Evolutionary conservation across 2,113 vertebrate genomes (phyloP).

Genomic region (Tetrax tetrax): DNA sequence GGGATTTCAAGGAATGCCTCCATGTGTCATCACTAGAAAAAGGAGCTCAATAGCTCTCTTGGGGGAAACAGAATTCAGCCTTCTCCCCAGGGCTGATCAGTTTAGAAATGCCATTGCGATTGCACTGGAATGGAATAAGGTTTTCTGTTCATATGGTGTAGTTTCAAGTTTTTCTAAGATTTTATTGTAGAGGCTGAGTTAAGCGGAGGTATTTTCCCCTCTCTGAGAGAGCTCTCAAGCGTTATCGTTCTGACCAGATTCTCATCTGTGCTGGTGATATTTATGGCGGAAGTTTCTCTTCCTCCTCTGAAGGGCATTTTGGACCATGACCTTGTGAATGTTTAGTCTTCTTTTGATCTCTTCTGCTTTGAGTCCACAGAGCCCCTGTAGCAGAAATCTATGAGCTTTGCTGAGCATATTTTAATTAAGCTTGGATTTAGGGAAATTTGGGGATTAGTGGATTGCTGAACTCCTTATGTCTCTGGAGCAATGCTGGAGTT

Average conservation of each 20-base stretch:
- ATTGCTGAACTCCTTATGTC: neutral
- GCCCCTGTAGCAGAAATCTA: neutral
- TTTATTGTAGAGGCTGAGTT: neutral
- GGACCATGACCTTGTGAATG: neutral
- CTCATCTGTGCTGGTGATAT: neutral
- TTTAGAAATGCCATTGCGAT: neutral
- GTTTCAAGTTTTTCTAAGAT: neutral
- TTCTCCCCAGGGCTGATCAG: neutral
- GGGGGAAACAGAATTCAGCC: neutral
- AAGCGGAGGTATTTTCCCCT: neutral
- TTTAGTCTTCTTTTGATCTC: slow-evolving; percentile 29
- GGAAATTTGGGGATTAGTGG: slow-evolving; percentile 31
- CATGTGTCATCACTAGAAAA: neutral
- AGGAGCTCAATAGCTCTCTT: neutral
- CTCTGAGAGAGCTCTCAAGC: neutral
- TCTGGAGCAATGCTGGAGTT: slow-evolving; percentile 2
- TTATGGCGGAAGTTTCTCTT: neutral
- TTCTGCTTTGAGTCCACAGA: neutral
- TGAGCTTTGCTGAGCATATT: slow-evolving; percentile 13
- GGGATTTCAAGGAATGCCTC: slow-evolving; percentile 36
- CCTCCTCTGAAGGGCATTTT: neutral
- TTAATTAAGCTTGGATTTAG: slow-evolving; percentile 47
- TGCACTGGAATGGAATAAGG: neutral
- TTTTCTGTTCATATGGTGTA: neutral
- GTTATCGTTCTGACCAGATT: neutral